phyloP scores from a whole-genome alignment of 2,888 invertebrate species.

The Molorchus minor region DNA sequence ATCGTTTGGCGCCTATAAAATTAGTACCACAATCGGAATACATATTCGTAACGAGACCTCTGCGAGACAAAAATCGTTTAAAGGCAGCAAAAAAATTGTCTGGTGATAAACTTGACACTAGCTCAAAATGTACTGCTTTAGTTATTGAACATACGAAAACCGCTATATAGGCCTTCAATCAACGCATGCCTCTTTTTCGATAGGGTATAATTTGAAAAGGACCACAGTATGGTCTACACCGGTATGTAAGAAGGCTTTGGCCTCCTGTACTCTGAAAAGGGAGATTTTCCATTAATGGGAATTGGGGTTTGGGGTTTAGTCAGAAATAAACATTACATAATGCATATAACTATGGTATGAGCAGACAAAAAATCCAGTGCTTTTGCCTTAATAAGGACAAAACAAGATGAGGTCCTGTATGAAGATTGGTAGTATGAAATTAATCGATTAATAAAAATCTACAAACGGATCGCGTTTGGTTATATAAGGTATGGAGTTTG shows the following conservation, averaged over 20 bases:
- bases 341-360: no score
- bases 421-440: no score
- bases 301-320: no score
- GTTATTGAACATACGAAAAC: conserved; percentile 4
- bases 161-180: conserved; percentile 1
- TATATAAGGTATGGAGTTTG: no score
- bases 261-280: background rate
- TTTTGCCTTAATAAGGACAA: no score
- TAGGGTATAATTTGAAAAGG: background rate
- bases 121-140: conserved; percentile 17
- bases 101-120: conserved; percentile 3
- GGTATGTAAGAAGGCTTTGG: background rate
- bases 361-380: no score
- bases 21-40: background rate
- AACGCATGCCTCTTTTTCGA: background rate
- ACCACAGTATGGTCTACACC: conserved; percentile 8
- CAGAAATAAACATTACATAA: no score
- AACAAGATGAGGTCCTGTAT: no score
- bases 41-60: conserved; percentile 15
- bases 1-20: no score
- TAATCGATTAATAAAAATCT: no score
- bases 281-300: background rate
- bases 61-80: conserved; percentile 23
- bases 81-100: conserved; percentile 21
- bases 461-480: no score